Evolutionary conservation across 2,888 invertebrate species (phyloP).

Genomic region (Heteromyza rotundicornis): DNA sequence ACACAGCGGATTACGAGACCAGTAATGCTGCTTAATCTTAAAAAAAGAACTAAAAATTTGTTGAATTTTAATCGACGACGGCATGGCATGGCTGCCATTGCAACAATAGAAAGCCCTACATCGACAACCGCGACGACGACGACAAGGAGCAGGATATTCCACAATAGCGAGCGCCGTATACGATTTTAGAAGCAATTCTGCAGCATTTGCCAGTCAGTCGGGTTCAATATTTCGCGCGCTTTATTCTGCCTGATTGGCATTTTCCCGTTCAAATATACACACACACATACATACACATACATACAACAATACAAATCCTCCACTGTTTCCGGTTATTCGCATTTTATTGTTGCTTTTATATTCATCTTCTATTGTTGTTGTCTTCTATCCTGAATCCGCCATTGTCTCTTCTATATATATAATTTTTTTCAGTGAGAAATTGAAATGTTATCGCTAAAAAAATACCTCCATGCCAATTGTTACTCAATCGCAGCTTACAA

Average conservation of each 20-base stretch:
- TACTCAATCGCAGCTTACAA: conserved; percentile 50
- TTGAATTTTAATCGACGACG: conserved; percentile 3
- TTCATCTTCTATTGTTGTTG: background rate
- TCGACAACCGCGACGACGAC: too few species aligned
- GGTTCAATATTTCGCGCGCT: background rate
- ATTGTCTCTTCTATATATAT: background rate
- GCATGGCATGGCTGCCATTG: background rate
- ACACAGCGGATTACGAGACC: conserved; percentile 45
- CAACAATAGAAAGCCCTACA: background rate
- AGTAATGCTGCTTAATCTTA: background rate
- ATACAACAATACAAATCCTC: background rate
- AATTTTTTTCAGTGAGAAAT: conserved; percentile 10
- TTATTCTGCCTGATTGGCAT: background rate
- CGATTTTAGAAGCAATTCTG: too few species aligned
- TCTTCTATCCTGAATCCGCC: background rate
- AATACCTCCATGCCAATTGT: conserved; percentile 50
- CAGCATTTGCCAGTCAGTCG: background rate
- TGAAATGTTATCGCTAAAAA: conserved; percentile 15
- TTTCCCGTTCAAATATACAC: background rate
- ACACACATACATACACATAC: too few species aligned
- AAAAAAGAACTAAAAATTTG: background rate
- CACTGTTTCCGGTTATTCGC: background rate
- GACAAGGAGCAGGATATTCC: too few species aligned
- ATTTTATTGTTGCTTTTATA: background rate
- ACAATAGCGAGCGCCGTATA: too few species aligned